These are phyloP conservation scores for Oncorhynchus masou DNA, from an alignment of 2,113 vertebrate genomes.

Conservation along the genomic window DNA sequence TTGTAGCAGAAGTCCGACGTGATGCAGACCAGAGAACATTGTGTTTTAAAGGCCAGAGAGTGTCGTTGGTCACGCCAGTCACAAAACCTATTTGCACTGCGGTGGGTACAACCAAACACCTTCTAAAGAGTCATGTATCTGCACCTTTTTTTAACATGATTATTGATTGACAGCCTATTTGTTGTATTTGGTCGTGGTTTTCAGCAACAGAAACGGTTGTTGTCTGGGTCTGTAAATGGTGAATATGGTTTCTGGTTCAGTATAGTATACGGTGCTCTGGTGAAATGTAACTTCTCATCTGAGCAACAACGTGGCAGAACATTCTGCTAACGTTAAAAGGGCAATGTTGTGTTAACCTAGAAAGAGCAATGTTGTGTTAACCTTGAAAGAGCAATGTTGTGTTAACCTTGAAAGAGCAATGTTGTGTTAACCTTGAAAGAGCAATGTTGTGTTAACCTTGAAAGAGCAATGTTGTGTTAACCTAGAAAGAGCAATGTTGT, in stretches of 20 bases:
- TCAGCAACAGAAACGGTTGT: too few relatives aligned
- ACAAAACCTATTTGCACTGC: conserved; percentile 67
- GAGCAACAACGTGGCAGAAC: conserved; percentile 27
- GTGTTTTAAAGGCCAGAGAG: conserved; percentile 59
- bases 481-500: too few relatives aligned
- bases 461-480: neutral
- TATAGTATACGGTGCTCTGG: conserved; percentile 43
- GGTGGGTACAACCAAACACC: conserved; percentile 60
- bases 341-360: conserved; percentile 16
- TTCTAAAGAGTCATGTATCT: conserved; percentile 39
- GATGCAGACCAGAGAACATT: conserved; percentile 40
- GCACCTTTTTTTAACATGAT: conserved; percentile 51
- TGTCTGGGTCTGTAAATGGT: neutral
- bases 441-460: conserved; percentile 49
- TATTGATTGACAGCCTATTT: conserved; percentile 19
- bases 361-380: conserved; percentile 11
- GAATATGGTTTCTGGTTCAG: conserved; percentile 17
- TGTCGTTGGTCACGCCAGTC: conserved; percentile 52
- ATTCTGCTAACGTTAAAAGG: conserved; percentile 37
- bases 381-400: too few relatives aligned
- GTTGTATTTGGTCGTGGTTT: neutral
- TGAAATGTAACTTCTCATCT: conserved; percentile 37
- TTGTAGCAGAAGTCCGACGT: conserved; percentile 40
- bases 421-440: conserved; percentile 35
- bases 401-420: too few relatives aligned